Conservation (phyloP, 2,888 invertebrate species). For the Baronia brevicornis region DNA sequence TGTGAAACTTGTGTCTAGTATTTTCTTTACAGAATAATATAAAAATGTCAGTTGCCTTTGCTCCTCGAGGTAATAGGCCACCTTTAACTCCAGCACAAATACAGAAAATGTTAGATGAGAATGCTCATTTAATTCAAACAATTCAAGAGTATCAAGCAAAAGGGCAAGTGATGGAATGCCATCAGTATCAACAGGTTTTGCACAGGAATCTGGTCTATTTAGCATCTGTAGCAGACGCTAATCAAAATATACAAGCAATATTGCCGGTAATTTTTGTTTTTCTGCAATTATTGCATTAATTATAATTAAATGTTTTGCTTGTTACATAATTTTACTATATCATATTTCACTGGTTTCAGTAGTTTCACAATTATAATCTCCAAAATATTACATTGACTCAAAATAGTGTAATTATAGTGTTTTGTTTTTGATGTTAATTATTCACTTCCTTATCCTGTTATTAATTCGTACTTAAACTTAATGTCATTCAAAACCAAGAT, state of each 20-base stretch:
- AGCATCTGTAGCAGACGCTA: slow-evolving; percentile 97
- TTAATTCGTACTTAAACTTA: no score
- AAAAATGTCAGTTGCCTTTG: slow-evolving; percentile 83
- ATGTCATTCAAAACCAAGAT: no score
- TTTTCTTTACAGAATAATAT: not conserved
- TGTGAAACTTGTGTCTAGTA: slow-evolving; percentile 2
- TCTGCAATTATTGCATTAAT: slow-evolving; percentile 29
- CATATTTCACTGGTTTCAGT: no score
- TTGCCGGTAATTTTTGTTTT: slow-evolving; percentile 95
- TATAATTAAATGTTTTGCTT: slow-evolving; percentile 3
- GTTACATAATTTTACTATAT: not conserved
- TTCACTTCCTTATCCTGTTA: no score
- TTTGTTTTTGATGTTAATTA: no score
- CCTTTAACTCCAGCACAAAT: slow-evolving; percentile 90
- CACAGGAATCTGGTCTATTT: slow-evolving; percentile 97
- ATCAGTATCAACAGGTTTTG: slow-evolving; percentile 94
- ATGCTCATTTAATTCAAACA: slow-evolving; percentile 96
- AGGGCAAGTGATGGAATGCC: slow-evolving; percentile 94
- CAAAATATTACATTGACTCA: no score
- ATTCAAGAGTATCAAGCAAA: slow-evolving; percentile 97
- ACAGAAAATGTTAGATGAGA: slow-evolving; percentile 98
- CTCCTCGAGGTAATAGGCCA: slow-evolving; percentile 81
- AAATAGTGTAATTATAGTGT: no score
- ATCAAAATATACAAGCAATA: slow-evolving; percentile 92
- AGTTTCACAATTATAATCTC: not conserved